A percentile compares a stretch with the other conserved stretches of the same genome.
Evolutionary conservation across 1,140 invertebrate species (phyloP).

Genomic region (Drosophila sturtevanti): DNA sequence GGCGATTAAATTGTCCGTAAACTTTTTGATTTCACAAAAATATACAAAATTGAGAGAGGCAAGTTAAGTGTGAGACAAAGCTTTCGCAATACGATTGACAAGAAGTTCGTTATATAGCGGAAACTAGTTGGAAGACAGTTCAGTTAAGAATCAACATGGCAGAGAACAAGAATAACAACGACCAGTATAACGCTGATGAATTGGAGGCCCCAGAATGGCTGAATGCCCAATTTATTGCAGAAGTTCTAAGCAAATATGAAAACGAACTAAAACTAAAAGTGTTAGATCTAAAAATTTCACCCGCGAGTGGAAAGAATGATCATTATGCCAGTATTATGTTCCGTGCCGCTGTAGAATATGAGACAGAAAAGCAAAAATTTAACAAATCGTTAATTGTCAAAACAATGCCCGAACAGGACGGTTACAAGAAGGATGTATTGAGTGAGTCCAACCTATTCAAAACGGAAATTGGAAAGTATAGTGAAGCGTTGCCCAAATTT

Average conservation of each 20-base stretch:
- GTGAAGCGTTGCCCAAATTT: no score
- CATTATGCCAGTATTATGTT: conserved; percentile 80
- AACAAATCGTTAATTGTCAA: conserved; percentile 64
- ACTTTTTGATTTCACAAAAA: no score
- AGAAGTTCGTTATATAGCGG: no score
- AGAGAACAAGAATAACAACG: conserved; percentile 6
- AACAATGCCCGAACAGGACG: conserved; percentile 70
- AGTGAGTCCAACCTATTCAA: conserved; percentile 46
- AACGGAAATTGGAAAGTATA: no score
- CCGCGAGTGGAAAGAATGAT: conserved; percentile 67
- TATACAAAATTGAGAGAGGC: no score
- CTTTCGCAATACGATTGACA: no score
- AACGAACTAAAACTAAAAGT: conserved; percentile 34
- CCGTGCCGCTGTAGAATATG: conserved; percentile 39
- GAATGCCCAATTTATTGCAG: conserved; percentile 46
- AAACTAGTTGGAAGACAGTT: no score
- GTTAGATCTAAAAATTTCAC: conserved; percentile 39
- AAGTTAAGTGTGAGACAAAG: no score
- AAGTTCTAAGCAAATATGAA: conserved; percentile 39
- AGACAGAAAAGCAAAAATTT: not conserved
- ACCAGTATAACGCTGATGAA: conserved; percentile 58
- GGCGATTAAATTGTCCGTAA: no score
- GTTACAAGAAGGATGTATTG: conserved; percentile 61
- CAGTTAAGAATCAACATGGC: no score
- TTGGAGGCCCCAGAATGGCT: conserved; percentile 64